Base-by-base conservation (phyloP, 2,888 invertebrate genomes). In the Watsonalla binaria region DNA sequence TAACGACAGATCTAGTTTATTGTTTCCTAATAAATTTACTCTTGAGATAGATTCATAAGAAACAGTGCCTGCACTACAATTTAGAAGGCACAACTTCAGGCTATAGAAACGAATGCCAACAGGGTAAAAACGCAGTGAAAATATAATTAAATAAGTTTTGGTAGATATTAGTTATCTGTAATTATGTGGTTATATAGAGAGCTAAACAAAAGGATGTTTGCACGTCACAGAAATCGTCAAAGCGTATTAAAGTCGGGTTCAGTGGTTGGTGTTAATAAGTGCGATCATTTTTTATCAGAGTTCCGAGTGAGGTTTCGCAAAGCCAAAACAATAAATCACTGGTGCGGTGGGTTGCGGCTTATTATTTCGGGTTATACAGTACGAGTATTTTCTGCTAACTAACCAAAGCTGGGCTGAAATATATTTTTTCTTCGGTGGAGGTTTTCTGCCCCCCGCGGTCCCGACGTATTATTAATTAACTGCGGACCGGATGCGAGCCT, bases 271-370 rank as follows among this genome's bases (percentile, higher is more conserved):
- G 84, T 87, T 87, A 88, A 88, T 88, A 87, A 88, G 86, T 79
- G 78, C 77, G 84, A 86, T 87, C 84, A 87, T 88, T 88, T 88
- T 88, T 88, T 89, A 87, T 81, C 82, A 76, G 72, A 75, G 76
- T 82, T 83, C 83, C 81, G 81, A 83, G 83, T 84, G 84, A 83
- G 87, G 84, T 84, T 84, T 80, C 82, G 77, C 80, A 83, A 84
- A 87, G 88, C 84, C 82, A 82, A 83, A 85, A 86, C 83, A 81
- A 89, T 89, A 87, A 87, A 89, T 88, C 87, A 88, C 79, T 66
- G 70, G 72, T 70, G 73, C 63, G 76, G 78, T 77, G 80, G 81
- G 74, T 73, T 80, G 79, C 70, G 82, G 85, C 80, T 88, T 88
- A 87, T 86, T 89, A 88, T 89, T 86, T 86, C 76, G 78, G 78